Conservation (phyloP, 2,888 invertebrate genomes). For the Tenthredo notha region DNA sequence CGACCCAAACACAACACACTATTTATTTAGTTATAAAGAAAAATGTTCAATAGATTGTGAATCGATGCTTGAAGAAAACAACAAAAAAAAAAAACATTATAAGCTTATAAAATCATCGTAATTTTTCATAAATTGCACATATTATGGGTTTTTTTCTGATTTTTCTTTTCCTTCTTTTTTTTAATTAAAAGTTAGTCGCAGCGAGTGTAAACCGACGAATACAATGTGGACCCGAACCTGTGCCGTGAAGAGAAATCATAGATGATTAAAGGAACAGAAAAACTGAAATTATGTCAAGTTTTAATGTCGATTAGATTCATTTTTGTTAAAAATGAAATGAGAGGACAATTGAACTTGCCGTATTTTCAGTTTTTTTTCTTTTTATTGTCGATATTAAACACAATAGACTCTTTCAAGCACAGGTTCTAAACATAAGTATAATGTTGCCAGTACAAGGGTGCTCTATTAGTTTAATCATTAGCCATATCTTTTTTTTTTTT, state of each 20-base stretch:
- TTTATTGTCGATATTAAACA: background rate
- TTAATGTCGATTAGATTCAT: background rate
- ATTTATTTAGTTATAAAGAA: conserved; percentile 21
- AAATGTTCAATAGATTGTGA: background rate
- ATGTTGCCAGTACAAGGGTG: conserved; percentile 53
- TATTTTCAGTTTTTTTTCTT: background rate
- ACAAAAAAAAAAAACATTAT: background rate
- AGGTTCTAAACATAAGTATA: conserved; percentile 37
- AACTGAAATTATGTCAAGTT: conserved; percentile 23
- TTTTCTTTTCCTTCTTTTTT: too few relatives aligned
- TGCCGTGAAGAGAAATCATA: conserved; percentile 20
- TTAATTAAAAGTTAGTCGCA: conserved; percentile 16
- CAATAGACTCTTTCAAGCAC: conserved; percentile 32
- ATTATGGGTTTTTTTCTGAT: too few relatives aligned
- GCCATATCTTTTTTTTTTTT: background rate
- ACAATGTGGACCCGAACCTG: conserved; percentile 21
- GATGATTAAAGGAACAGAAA: background rate
- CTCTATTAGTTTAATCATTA: conserved; percentile 40
- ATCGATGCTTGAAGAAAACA: background rate
- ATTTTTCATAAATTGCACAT: background rate
- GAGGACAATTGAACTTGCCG: background rate
- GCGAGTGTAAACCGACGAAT: background rate
- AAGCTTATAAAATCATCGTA: conserved; percentile 20
- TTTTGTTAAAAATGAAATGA: background rate
- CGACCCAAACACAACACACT: background rate